phyloP scores from a whole-genome alignment of 2,113 vertebrate genomes.

The Macaca nemestrina region DNA sequence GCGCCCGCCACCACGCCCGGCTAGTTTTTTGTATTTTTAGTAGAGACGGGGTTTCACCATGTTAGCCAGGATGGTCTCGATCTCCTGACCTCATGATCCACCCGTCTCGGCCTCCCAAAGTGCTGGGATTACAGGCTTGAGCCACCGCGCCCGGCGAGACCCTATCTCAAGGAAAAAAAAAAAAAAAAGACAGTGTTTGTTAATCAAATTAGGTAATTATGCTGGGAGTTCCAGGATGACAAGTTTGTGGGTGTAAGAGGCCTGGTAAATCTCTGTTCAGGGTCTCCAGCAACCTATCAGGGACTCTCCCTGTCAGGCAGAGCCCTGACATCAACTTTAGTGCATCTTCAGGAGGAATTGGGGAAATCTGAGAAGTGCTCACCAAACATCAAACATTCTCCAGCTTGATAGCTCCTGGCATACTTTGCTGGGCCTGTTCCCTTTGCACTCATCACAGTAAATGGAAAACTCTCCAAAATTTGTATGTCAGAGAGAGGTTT shows the following conservation, averaged over 20 bases:
- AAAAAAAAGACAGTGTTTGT: neutral
- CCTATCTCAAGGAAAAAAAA: no score
- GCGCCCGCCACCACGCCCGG: fast-evolving
- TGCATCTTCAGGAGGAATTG: neutral
- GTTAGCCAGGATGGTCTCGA: no score
- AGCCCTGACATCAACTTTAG: neutral
- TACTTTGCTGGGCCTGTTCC: neutral
- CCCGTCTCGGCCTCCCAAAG: no score
- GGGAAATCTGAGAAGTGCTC: neutral
- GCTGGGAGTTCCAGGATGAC: neutral
- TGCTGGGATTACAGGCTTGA: no score
- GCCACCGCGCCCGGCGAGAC: no score
- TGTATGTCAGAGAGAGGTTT: neutral
- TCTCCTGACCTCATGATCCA: no score
- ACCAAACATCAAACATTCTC: neutral
- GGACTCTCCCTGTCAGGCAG: neutral
- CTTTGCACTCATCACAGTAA: neutral
- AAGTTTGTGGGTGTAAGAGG: neutral
- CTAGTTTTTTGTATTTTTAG: no score
- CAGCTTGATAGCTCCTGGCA: neutral
- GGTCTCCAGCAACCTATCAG: neutral
- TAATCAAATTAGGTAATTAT: neutral
- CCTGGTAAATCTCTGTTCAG: neutral
- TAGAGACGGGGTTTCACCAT: no score
- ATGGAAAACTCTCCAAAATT: neutral